phyloP scores from a whole-genome alignment of 2,113 vertebrate genomes.

The Ardeotis arabs region DNA sequence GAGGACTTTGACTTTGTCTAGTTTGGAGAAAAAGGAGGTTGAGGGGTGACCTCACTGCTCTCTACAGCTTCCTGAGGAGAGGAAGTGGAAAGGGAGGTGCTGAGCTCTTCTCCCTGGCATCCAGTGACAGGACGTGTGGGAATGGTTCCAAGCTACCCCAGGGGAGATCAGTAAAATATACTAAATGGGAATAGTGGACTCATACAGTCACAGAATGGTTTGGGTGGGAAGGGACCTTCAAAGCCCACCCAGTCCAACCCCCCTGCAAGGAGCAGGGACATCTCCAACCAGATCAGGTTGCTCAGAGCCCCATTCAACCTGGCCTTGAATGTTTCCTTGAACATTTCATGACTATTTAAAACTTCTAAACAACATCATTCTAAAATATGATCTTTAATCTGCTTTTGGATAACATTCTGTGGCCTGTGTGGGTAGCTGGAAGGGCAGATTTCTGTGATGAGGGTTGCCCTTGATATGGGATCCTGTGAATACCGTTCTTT shows the following conservation, averaged over 20 bases:
- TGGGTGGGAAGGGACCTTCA: too few species aligned
- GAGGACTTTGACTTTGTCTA: background rate
- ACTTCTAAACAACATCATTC: background rate
- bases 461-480: background rate
- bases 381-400: background rate
- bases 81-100: background rate
- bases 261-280: too few species aligned
- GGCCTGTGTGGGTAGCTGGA: background rate
- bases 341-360: background rate
- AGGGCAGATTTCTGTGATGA: background rate
- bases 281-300: too few species aligned
- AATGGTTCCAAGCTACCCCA: background rate
- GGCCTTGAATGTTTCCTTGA: too few species aligned
- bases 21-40: background rate
- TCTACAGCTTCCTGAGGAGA: background rate
- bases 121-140: rapidly evolving
- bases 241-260: too few species aligned
- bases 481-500: background rate
- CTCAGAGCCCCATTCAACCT: too few species aligned
- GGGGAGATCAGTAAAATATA: background rate
- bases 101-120: background rate
- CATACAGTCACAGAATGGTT: too few species aligned
- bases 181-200: background rate
- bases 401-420: background rate
- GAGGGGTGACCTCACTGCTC: background rate